Percentiles rank a stretch among this genome's conserved stretches.
These are phyloP conservation scores for Steinernema hermaphroditum DNA, from an alignment of 2,888 invertebrate species.

Conservation along the genomic window DNA sequence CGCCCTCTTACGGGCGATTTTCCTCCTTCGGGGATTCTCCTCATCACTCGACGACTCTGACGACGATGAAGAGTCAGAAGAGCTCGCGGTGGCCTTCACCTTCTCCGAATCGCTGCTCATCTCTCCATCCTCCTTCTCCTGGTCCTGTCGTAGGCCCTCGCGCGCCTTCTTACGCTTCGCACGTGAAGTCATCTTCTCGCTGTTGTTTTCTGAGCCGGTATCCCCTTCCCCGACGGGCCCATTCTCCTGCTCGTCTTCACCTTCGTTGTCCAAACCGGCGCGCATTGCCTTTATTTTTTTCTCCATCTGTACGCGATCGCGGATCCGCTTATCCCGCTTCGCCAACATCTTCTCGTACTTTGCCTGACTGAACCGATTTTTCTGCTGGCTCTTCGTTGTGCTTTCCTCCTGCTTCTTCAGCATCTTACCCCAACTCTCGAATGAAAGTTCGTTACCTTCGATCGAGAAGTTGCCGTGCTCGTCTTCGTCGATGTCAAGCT, in stretches of 20 bases:
- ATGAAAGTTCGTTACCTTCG: neutral
- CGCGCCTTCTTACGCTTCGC: neutral
- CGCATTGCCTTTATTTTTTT: neutral
- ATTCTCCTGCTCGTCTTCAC: neutral
- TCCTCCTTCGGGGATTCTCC: conserved; percentile 14
- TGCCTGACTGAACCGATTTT: neutral
- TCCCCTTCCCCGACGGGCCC: neutral
- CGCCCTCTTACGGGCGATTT: neutral
- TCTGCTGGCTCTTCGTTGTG: neutral
- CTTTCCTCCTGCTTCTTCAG: neutral
- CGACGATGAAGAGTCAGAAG: conserved; percentile 1
- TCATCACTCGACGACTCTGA: conserved; percentile 8
- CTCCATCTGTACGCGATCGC: neutral
- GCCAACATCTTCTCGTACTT: neutral
- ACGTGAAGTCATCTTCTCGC: neutral
- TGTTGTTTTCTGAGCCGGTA: neutral
- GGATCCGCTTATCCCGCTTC: too few species aligned
- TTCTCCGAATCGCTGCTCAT: conserved; percentile 9
- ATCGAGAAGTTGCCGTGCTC: neutral
- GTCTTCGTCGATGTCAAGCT: neutral
- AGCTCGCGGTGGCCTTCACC: neutral
- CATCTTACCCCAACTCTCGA: conserved; percentile 3
- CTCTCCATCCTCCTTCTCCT: conserved; percentile 14
- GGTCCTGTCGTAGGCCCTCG: neutral
- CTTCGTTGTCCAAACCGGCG: neutral